These are phyloP conservation scores for Phalanger gymnotis DNA, from an alignment of 2,797 vertebrate species.

Conservation along the genomic window DNA sequence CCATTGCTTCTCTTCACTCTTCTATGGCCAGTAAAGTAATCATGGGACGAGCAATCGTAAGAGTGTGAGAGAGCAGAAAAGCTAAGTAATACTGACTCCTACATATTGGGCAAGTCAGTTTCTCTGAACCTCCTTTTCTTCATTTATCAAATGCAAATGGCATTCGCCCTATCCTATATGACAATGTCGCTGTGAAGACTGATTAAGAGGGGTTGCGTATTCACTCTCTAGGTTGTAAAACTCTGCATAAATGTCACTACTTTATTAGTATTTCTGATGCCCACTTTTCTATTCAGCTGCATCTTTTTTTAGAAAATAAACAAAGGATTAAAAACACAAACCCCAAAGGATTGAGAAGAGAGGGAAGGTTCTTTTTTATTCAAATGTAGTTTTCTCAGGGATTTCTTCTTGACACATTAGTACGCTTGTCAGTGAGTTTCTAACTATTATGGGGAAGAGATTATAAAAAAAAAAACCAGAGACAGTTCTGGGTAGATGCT, in stretches of 20 bases:
- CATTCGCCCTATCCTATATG: neutral
- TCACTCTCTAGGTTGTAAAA: neutral
- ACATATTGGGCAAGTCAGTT: neutral
- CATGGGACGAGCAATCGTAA: neutral
- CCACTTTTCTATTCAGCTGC: neutral
- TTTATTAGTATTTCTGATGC: neutral
- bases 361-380: neutral
- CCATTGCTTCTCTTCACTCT: neutral
- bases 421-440: neutral
- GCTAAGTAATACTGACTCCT: neutral
- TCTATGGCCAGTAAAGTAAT: neutral
- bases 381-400: neutral
- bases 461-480: neutral
- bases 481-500: neutral
- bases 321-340: neutral
- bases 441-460: neutral
- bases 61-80: neutral
- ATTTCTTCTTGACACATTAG: neutral
- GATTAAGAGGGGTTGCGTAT: neutral
- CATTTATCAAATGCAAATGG: neutral
- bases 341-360: neutral
- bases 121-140: neutral
- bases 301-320: neutral
- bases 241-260: neutral
- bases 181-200: neutral